phyloP scores from a whole-genome alignment of 2,888 invertebrate genomes.

The Calameuta pallipes region DNA sequence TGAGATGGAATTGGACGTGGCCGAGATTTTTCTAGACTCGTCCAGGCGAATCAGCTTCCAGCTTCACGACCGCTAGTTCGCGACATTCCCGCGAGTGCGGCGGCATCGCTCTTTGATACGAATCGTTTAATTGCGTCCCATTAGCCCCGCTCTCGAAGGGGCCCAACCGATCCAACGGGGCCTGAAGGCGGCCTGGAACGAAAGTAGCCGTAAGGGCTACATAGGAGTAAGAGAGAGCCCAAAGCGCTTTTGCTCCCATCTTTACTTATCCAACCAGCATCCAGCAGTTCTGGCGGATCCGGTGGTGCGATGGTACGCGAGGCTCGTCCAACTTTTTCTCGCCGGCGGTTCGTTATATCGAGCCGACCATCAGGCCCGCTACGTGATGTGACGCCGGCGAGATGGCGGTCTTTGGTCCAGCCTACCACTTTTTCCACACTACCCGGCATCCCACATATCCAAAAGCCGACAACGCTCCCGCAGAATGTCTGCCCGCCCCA shows the following conservation, averaged over 20 bases:
- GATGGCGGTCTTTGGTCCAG: slow-evolving; percentile 43
- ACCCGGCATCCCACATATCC: slow-evolving; percentile 41
- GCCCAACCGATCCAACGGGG: slow-evolving; percentile 14
- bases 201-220: slow-evolving; percentile 30
- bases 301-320: slow-evolving; percentile 44
- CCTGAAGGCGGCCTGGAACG: slow-evolving; percentile 46
- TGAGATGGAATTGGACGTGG: slow-evolving; percentile 67
- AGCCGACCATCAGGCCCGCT: slow-evolving; percentile 39
- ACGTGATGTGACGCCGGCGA: slow-evolving; percentile 48
- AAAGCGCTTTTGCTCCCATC: slow-evolving; percentile 30
- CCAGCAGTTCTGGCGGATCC: slow-evolving; percentile 21
- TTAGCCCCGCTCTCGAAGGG: slow-evolving; percentile 53
- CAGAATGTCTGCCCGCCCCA: slow-evolving; percentile 1
- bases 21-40: slow-evolving; percentile 66
- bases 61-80: slow-evolving; percentile 49
- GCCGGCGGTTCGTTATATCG: slow-evolving; percentile 54
- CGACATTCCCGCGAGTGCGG: slow-evolving; percentile 62
- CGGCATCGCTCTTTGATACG: slow-evolving; percentile 65
- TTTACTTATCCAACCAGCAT: slow-evolving; percentile 35
- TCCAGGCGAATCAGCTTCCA: slow-evolving; percentile 37
- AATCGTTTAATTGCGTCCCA: slow-evolving; percentile 67
- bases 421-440: slow-evolving; percentile 55
- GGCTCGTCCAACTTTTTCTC: slow-evolving; percentile 64
- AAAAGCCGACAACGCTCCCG: slow-evolving; percentile 33
- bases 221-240: background rate